These are phyloP conservation scores for Dryococelus australis DNA, from an alignment of 2,888 invertebrate genomes.

Conservation along the genomic window DNA sequence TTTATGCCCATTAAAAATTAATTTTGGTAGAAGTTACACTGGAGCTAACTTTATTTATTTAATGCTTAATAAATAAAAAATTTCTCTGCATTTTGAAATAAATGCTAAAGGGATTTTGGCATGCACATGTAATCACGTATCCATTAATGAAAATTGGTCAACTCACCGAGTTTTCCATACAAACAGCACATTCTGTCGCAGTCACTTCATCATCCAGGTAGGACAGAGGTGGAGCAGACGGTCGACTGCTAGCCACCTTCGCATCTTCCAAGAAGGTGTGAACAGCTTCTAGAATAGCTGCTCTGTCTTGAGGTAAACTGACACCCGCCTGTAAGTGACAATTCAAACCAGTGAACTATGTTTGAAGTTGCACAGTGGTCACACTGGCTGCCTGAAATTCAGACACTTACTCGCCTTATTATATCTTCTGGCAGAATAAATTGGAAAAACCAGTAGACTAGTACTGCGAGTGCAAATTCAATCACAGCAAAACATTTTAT, in stretches of 20 bases:
- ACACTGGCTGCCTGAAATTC: no score
- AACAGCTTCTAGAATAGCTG: constrained; percentile 69
- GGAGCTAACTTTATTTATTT: no score
- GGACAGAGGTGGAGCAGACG: neutral
- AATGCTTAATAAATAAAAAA: neutral
- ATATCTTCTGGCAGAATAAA: no score
- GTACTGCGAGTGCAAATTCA: no score
- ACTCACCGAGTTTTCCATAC: constrained; percentile 68
- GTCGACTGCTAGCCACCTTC: neutral
- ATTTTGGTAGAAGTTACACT: neutral
- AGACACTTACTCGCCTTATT: no score
- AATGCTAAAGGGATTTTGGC: neutral
- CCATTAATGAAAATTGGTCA: neutral
- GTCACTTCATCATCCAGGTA: constrained; percentile 47
- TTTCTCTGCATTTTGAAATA: neutral
- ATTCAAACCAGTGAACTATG: neutral
- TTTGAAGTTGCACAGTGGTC: no score
- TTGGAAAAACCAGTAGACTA: no score
- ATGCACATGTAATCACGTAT: neutral
- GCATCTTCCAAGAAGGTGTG: constrained; percentile 54
- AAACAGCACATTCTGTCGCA: constrained; percentile 81
- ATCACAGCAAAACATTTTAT: no score
- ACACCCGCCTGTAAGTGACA: constrained; percentile 62
- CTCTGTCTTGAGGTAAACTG: constrained; percentile 64
- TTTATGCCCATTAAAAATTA: neutral